Evolutionary conservation across 2,113 vertebrate species (phyloP).

Genomic region (Pelvicachromis taeniatus): DNA sequence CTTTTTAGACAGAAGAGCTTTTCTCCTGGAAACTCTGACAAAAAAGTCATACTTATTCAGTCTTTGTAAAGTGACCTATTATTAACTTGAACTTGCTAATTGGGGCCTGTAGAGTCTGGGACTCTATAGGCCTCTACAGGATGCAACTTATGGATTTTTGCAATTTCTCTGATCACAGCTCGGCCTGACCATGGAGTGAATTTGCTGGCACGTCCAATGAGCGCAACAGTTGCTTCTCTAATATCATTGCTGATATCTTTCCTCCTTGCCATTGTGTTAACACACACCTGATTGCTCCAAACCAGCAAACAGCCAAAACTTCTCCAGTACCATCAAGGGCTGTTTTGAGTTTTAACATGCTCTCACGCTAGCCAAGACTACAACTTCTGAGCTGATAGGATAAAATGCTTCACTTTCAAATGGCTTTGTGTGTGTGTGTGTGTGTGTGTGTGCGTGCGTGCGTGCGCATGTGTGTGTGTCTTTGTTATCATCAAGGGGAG

Average conservation of each 20-base stretch:
- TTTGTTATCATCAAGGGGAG: conserved; percentile 32
- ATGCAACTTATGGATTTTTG: neutral
- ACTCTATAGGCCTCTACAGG: too few relatives aligned
- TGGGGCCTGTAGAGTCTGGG: neutral
- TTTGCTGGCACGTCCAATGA: neutral
- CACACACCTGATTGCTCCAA: neutral
- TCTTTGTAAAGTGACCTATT: neutral
- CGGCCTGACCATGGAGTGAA: too few relatives aligned
- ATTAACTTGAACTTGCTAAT: neutral
- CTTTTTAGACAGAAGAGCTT: neutral
- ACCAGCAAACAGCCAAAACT: neutral
- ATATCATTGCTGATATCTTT: neutral
- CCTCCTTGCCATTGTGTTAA: neutral
- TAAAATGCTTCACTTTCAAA: neutral
- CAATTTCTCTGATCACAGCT: neutral
- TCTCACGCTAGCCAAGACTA: neutral
- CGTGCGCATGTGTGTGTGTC: neutral
- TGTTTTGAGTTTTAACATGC: neutral
- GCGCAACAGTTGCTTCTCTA: neutral
- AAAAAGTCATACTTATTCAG: neutral
- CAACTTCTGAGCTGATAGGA: neutral
- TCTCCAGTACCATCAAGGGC: neutral
- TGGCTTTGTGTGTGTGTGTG: neutral
- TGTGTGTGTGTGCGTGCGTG: neutral
- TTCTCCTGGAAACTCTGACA: neutral